Evolutionary conservation across 2,888 invertebrate species (phyloP).

Genomic region (Heliothis peltigera): DNA sequence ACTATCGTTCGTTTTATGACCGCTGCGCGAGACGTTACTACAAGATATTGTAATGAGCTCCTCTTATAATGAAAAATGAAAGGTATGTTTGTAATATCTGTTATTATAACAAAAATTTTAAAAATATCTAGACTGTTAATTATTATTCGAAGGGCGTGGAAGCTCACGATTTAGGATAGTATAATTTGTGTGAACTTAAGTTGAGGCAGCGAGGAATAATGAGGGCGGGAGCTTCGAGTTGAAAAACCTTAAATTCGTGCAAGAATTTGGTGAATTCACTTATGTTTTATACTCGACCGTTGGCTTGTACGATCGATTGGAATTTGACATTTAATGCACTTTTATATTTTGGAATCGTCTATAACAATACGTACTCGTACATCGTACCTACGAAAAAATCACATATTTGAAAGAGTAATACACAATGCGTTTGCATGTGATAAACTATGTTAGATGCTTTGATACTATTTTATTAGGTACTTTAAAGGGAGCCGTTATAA

Average conservation of each 20-base stretch:
- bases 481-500: slow-evolving; percentile 30
- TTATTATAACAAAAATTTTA: slow-evolving; percentile 1
- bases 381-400: no score
- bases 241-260: slow-evolving; percentile 77
- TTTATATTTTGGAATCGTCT: neutral
- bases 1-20: slow-evolving; percentile 66
- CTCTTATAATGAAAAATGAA: slow-evolving; percentile 60
- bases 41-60: slow-evolving; percentile 50
- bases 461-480: neutral
- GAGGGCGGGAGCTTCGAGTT: slow-evolving; percentile 65
- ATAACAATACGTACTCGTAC: neutral
- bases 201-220: slow-evolving; percentile 3
- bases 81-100: slow-evolving; percentile 60
- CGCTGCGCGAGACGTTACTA: slow-evolving; percentile 51
- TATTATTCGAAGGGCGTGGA: slow-evolving; percentile 19
- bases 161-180: slow-evolving; percentile 27
- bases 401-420: neutral
- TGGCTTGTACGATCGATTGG: slow-evolving; percentile 55
- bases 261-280: slow-evolving; percentile 73
- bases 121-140: slow-evolving; percentile 7
- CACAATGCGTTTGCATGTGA: neutral
- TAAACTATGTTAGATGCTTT: neutral
- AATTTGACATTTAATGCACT: slow-evolving; percentile 54
- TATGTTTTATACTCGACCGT: slow-evolving; percentile 61
- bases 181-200: slow-evolving; percentile 30